Conservation (phyloP, 92 coral and sea anemone genomes). For the Siderastrea siderea region DNA sequence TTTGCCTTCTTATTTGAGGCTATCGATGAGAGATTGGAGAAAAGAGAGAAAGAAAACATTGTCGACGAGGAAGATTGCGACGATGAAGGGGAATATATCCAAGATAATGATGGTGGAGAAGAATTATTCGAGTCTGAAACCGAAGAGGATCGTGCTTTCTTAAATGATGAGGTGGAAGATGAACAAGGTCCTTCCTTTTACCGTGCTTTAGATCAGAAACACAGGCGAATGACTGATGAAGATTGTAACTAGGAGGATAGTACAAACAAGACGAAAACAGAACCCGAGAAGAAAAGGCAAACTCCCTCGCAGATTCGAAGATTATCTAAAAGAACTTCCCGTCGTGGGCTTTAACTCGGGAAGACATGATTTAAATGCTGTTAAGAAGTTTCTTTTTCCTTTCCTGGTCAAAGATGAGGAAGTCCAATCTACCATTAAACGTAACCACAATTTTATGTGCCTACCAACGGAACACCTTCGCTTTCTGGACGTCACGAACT, state of each 20-base stretch:
- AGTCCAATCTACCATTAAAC: too few species aligned
- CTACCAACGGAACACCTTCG: not conserved
- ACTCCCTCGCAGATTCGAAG: too few species aligned
- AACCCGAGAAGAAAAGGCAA: slow-evolving; percentile 2
- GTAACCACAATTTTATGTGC: not conserved
- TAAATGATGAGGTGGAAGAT: slow-evolving; percentile 23
- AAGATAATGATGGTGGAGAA: slow-evolving; percentile 45
- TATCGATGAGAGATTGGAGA: not conserved
- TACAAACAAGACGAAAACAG: not conserved
- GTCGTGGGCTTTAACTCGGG: too few species aligned
- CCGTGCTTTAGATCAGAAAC: slow-evolving; percentile 43
- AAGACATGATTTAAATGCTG: too few species aligned
- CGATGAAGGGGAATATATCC: slow-evolving; percentile 22
- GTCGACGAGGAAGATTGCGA: slow-evolving; percentile 21
- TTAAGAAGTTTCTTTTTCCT: not conserved
- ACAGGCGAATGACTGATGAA: too few species aligned
- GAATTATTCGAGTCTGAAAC: slow-evolving; percentile 27
- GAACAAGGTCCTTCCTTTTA: slow-evolving; percentile 26
- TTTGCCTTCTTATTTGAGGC: slow-evolving; percentile 9
- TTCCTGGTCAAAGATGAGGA: not conserved
- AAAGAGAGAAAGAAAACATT: not conserved
- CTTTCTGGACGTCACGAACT: slow-evolving; percentile 17
- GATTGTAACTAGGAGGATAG: slow-evolving; percentile 14
- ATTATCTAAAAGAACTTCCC: too few species aligned
- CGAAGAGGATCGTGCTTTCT: slow-evolving; percentile 54